A percentile compares a stretch with the other conserved stretches of the same genome.
These are phyloP conservation scores for Saccostrea echinata DNA, from an alignment of 1,140 invertebrate genomes.

Conservation along the genomic window DNA sequence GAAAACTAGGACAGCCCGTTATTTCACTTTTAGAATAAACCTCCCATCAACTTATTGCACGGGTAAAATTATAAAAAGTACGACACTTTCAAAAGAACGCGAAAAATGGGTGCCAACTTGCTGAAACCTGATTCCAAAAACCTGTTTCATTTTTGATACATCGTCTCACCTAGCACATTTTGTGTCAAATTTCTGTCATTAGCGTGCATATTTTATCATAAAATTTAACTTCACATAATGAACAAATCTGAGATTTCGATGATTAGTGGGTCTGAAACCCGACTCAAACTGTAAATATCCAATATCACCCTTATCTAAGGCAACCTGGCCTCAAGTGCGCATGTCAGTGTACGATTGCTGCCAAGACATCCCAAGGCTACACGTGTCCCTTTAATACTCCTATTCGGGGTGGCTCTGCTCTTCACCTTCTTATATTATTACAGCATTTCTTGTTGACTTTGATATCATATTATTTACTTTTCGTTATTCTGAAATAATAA, in stretches of 20 bases:
- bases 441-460: background rate
- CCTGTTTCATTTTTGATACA: slow-evolving; percentile 9
- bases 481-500: background rate
- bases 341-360: background rate
- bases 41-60: background rate
- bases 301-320: slow-evolving; percentile 2
- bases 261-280: background rate
- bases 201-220: slow-evolving; percentile 33
- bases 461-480: slow-evolving; percentile 14
- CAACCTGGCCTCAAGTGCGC: slow-evolving; percentile 2
- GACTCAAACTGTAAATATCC: slow-evolving; percentile 3
- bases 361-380: background rate
- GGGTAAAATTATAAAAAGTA: background rate
- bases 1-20: no score
- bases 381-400: background rate
- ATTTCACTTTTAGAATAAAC: no score
- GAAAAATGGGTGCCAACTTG: slow-evolving; percentile 3
- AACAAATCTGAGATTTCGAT: slow-evolving; percentile 8
- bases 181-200: slow-evolving; percentile 34
- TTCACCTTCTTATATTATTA: background rate
- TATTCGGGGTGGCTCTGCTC: background rate
- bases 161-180: background rate
- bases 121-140: slow-evolving; percentile 15
- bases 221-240: slow-evolving; percentile 29
- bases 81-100: background rate